Percentiles rank a stretch among this genome's conserved stretches.
phyloP scores from a whole-genome alignment of 2,797 vertebrate species.

The Streptopelia turtur region DNA sequence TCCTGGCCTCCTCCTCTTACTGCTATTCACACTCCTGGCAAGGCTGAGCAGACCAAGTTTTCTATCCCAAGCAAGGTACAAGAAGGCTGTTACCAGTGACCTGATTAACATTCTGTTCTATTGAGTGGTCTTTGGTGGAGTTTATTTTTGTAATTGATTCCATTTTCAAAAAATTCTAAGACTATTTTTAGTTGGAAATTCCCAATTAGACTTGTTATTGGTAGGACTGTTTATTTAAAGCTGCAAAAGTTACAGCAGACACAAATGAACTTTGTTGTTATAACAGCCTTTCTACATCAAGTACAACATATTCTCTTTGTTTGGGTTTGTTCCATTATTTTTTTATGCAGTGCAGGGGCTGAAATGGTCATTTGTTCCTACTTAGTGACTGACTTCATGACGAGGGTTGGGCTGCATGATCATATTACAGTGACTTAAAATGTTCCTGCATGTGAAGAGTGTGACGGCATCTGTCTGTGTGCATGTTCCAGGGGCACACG shows the following conservation, averaged over 20 bases:
- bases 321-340: background rate
- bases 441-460: background rate
- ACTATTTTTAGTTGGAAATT: conserved; percentile 42
- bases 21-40: conserved; percentile 91
- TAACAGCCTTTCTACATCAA: background rate
- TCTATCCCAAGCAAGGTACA: conserved; percentile 88
- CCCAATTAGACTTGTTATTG: background rate
- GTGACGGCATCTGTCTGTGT: background rate
- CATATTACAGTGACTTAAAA: background rate
- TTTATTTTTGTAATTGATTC: conserved; percentile 31
- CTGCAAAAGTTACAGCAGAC: background rate
- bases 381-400: background rate
- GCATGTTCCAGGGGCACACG: background rate
- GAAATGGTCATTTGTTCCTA: background rate
- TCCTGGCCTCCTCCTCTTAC: conserved; percentile 93
- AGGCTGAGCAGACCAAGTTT: conserved; percentile 92
- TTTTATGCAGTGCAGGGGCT: background rate
- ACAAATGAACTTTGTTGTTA: background rate
- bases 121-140: background rate
- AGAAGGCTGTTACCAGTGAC: conserved; percentile 43
- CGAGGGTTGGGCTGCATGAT: background rate
- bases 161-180: background rate
- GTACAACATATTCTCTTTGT: background rate
- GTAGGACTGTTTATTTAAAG: conserved; percentile 19
- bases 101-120: conserved; percentile 26